Percentiles rank a stretch among this genome's conserved stretches.
Conservation (phyloP, 2,113 vertebrate genomes). For the Lophura nycthemera region DNA sequence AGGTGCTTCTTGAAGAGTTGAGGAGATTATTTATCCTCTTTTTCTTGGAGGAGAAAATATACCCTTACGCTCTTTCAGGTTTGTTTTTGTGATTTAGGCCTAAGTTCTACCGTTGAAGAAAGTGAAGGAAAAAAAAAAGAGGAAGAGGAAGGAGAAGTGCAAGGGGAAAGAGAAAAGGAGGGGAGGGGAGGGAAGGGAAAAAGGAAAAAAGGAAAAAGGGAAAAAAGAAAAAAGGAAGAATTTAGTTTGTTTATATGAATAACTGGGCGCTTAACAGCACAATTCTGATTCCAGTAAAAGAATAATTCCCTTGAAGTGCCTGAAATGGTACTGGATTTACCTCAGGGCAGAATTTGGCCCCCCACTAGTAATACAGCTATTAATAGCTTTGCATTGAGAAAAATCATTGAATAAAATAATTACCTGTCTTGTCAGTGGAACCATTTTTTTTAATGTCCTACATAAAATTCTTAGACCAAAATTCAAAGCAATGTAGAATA, state of each 20-base stretch:
- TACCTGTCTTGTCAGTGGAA: constrained; percentile 63
- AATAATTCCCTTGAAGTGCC: constrained; percentile 63
- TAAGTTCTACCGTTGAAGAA: neutral
- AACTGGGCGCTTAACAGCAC: constrained; percentile 43
- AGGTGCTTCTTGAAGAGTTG: neutral
- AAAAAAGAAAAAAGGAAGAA: neutral
- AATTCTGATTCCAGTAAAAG: constrained; percentile 47
- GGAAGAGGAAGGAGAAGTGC: neutral
- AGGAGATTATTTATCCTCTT: neutral
- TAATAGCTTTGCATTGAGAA: constrained; percentile 60
- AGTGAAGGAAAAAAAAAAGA: neutral
- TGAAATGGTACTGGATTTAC: constrained; percentile 59
- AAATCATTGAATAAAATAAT: constrained; percentile 68
- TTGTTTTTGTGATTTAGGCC: neutral
- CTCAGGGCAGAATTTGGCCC: constrained; percentile 66
- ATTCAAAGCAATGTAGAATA: constrained; percentile 73
- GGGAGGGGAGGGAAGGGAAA: too few species aligned
- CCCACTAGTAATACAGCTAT: constrained; percentile 43
- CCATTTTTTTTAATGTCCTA: constrained; percentile 46
- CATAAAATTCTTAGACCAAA: constrained; percentile 68
- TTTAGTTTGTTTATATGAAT: constrained; percentile 65
- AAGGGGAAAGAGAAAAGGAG: too few species aligned
- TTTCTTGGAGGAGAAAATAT: neutral
- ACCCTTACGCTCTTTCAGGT: neutral
- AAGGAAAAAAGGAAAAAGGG: neutral